Percentiles rank a stretch among this genome's conserved stretches.
phyloP scores from a whole-genome alignment of 1,140 invertebrate genomes.

The Lethocerus indicus region DNA sequence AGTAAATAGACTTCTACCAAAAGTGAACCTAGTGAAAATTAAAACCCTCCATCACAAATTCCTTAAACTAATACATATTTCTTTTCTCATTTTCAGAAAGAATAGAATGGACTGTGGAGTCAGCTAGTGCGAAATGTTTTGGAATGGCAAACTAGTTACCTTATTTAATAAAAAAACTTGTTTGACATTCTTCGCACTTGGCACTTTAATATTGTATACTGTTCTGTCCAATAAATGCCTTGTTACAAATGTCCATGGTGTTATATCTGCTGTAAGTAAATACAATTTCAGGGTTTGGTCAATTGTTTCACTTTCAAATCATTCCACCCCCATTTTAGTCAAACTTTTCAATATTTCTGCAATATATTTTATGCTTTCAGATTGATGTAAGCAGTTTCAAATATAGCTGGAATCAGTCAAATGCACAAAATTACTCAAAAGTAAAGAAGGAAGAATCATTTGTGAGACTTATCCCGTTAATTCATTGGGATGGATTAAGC shows the following conservation, averaged over 20 bases:
- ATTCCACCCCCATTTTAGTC: background rate
- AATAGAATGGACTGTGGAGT: too few species aligned
- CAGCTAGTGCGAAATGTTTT: slow-evolving; percentile 8
- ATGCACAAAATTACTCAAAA: background rate
- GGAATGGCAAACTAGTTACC: slow-evolving; percentile 1
- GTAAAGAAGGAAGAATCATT: slow-evolving; percentile 1
- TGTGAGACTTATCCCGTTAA: slow-evolving; percentile 13
- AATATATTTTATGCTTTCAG: background rate
- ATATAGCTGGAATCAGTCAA: background rate
- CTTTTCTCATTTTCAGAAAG: too few species aligned
- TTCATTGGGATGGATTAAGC: slow-evolving; percentile 10
- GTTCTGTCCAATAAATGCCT: slow-evolving; percentile 3
- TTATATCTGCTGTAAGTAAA: slow-evolving; percentile 1
- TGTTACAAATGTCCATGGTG: slow-evolving; percentile 1
- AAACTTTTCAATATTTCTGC: background rate
- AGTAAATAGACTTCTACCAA: too few species aligned
- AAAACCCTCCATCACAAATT: too few species aligned
- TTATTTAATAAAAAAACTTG: background rate
- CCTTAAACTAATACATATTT: too few species aligned
- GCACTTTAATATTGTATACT: background rate
- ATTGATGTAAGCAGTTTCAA: background rate
- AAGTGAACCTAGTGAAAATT: too few species aligned
- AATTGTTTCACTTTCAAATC: too few species aligned
- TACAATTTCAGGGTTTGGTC: background rate
- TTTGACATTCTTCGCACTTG: background rate